Evolutionary conservation across 2,113 vertebrate genomes (phyloP), one percentile per base, ranked within the genome.

Genomic region (Myanophis thanlyinensis): DNA sequence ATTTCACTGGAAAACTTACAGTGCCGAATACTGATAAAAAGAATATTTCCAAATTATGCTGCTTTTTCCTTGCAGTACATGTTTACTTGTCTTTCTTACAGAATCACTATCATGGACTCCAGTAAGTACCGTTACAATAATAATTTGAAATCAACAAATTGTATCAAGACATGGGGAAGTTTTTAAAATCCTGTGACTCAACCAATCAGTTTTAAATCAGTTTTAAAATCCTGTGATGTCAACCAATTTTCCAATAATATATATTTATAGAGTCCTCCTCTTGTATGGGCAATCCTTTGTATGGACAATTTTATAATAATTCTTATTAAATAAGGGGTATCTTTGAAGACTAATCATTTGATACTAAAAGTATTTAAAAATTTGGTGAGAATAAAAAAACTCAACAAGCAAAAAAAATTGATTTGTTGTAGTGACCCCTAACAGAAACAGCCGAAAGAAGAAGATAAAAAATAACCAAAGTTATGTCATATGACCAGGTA

Each of bases 21-120:
- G 8, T 92, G 94, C 22, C 91, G 94, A 90, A 23, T 85, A 49
- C 52, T 93, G 88, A 91, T 54, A 90, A 94, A 51, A 94, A 92
- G 88, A 51, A 93, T 73, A 94, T 8, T 96, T 93, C 94, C 89
- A 91, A 47, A 89, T 73, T 95, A 85, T 88, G 89, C 44, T 56
- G 51, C 88, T 89, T 44, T 52, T 94, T 95, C 89, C 89, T 94
- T 18, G 48, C 89, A 95, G 59, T 49, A 7, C 6, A 89, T 94
- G 95, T 95, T 95, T 91, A 93, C 46, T 91, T 91, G 95, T 59
- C 67, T 67, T 95, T 30, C 85, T 96, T 88, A 86, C 51, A 91
- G 56, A 47, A 0, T 85, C 87, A 87, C 48, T 90, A 93, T 90
- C 91, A 92, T 94, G 90, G 90, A 87, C 47, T 89, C 54, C 40